Evolutionary conservation across 2,113 vertebrate species (phyloP).

Genomic region (Columba janthina): DNA sequence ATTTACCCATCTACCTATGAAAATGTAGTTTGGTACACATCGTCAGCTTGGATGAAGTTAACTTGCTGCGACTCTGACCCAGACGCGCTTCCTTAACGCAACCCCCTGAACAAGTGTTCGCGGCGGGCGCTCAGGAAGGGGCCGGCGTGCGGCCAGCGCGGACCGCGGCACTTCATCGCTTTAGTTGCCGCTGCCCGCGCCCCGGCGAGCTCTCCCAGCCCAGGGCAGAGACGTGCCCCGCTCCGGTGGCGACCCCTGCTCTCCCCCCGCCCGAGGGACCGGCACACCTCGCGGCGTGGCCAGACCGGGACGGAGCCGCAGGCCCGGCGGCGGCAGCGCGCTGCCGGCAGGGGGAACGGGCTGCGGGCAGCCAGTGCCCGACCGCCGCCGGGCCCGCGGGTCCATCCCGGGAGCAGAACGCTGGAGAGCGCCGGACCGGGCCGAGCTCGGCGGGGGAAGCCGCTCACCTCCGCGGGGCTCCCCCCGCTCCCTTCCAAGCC

Average conservation of each 20-base stretch:
- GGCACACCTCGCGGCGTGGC: neutral
- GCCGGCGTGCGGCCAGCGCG: neutral
- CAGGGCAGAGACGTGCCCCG: neutral
- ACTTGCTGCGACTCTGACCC: neutral
- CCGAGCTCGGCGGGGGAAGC: neutral
- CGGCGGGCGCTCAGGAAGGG: rapidly evolving
- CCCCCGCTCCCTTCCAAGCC: neutral
- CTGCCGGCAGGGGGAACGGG: neutral
- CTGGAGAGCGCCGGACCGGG: conserved; percentile 59
- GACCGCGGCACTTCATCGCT: too few relatives aligned
- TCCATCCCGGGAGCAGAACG: conserved; percentile 51
- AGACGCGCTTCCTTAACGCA: rapidly evolving
- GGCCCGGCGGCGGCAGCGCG: neutral
- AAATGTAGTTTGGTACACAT: neutral
- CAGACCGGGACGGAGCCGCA: neutral
- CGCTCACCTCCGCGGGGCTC: too few relatives aligned
- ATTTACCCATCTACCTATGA: neutral
- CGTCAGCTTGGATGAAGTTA: neutral
- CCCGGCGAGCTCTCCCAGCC: neutral
- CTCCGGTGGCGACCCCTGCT: neutral
- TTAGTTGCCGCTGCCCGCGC: too few relatives aligned
- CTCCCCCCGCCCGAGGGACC: neutral
- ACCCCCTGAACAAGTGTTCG: neutral
- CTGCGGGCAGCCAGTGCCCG: too few relatives aligned
- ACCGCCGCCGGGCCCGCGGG: neutral